Evolutionary conservation across 2,888 invertebrate genomes (phyloP).

Genomic region (Oscheius myriophilus): DNA sequence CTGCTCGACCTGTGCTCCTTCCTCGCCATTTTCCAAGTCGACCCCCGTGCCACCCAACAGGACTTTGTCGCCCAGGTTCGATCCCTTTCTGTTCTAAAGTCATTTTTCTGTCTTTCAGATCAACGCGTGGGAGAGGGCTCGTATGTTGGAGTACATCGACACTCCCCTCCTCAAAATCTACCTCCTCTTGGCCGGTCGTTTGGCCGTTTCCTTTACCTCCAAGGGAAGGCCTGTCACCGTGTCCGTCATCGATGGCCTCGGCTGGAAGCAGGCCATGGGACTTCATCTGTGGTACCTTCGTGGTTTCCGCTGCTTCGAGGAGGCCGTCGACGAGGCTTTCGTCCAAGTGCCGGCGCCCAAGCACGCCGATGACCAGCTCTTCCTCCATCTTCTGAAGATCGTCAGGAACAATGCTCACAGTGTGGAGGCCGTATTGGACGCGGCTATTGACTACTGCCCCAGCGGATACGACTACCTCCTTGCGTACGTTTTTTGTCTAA

Average conservation of each 20-base stretch:
- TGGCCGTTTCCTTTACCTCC: slow-evolving; percentile 31
- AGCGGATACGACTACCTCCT: slow-evolving; percentile 21
- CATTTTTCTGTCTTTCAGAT: slow-evolving; percentile 26
- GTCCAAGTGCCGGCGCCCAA: slow-evolving; percentile 35
- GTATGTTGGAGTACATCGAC: slow-evolving; percentile 34
- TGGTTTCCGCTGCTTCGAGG: slow-evolving; percentile 40
- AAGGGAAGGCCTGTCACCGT: slow-evolving; percentile 28
- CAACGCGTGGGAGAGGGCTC: slow-evolving; percentile 38
- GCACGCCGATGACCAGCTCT: slow-evolving; percentile 34
- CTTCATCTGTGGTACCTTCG: slow-evolving; percentile 49
- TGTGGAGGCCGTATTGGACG: slow-evolving; percentile 44
- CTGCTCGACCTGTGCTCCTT: slow-evolving; percentile 38
- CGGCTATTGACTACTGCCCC: slow-evolving; percentile 10
- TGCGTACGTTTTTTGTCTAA: slow-evolving; percentile 15
- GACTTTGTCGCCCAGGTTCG: slow-evolving; percentile 35
- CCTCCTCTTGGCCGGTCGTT: slow-evolving; percentile 46
- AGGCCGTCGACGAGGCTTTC: slow-evolving; percentile 34
- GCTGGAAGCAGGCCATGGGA: slow-evolving; percentile 52
- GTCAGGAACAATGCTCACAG: slow-evolving; percentile 39
- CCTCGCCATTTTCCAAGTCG: slow-evolving; percentile 39
- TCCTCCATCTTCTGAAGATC: slow-evolving; percentile 34
- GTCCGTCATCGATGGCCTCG: slow-evolving; percentile 48
- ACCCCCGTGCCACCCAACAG: slow-evolving; percentile 38
- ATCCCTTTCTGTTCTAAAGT: no score
- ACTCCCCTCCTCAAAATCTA: slow-evolving; percentile 44